Percentiles rank a stretch among this genome's conserved stretches.
These are phyloP conservation scores for Rhyzopertha dominica DNA, from an alignment of 1,140 invertebrate genomes.

Conservation along the genomic window DNA sequence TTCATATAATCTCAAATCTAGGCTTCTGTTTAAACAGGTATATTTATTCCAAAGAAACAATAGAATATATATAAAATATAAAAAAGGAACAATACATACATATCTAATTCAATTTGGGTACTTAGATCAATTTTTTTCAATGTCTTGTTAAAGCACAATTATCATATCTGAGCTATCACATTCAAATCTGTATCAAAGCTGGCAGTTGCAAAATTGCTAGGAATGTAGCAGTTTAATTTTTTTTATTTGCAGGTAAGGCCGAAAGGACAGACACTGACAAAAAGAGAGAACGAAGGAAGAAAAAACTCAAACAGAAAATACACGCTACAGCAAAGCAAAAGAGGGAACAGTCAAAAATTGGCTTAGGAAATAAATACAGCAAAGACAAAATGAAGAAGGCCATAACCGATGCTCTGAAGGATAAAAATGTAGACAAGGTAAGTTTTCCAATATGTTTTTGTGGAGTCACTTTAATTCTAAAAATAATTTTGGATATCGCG, in stretches of 20 bases:
- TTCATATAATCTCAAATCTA: too few species aligned
- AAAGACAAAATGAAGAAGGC: conserved; percentile 53
- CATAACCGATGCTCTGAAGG: conserved; percentile 57
- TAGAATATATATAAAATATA: too few species aligned
- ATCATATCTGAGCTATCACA: too few species aligned
- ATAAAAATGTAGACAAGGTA: conserved; percentile 59
- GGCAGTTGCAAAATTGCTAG: too few species aligned
- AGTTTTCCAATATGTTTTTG: conserved; percentile 5
- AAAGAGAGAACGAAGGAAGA: conserved; percentile 81
- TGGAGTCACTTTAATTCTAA: background rate
- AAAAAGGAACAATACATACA: too few species aligned
- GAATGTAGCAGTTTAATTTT: background rate
- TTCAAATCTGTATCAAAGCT: too few species aligned
- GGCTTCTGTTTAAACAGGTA: too few species aligned
- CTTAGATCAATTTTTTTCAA: too few species aligned
- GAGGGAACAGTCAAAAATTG: conserved; percentile 51
- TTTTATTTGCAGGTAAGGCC: conserved; percentile 58
- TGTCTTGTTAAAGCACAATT: too few species aligned
- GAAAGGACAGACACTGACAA: conserved; percentile 84
- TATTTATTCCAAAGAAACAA: too few species aligned
- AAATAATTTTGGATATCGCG: background rate
- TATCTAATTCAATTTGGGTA: too few species aligned
- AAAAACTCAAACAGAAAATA: conserved; percentile 71
- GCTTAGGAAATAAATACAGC: conserved; percentile 55
- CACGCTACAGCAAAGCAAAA: conserved; percentile 51